phyloP scores from a whole-genome alignment of 2,888 invertebrate species.

The Drosophila niveifrons region DNA sequence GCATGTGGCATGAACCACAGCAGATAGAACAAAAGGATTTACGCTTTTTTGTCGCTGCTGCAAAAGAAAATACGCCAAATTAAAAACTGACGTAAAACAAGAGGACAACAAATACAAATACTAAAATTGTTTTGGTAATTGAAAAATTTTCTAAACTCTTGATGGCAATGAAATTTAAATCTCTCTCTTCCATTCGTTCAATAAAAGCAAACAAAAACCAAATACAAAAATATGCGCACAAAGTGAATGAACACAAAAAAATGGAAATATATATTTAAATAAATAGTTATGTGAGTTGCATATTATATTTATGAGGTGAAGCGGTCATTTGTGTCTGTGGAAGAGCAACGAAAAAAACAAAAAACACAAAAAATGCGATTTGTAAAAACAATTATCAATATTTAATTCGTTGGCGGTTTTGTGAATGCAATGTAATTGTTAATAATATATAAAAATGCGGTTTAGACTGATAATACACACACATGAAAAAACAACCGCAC shows the following conservation, averaged over 20 bases:
- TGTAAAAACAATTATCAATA: slow-evolving; percentile 77
- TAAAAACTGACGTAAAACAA: slow-evolving; percentile 46
- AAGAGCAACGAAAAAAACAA: not conserved
- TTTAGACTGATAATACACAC: slow-evolving; percentile 55
- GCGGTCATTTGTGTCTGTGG: slow-evolving; percentile 5
- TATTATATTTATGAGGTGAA: slow-evolving; percentile 41
- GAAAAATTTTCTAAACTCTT: slow-evolving; percentile 46
- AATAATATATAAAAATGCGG: slow-evolving; percentile 74
- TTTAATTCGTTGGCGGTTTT: slow-evolving; percentile 73
- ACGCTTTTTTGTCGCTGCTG: slow-evolving; percentile 40
- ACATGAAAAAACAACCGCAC: not conserved
- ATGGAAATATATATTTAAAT: slow-evolving; percentile 17
- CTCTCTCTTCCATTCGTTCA: slow-evolving; percentile 1
- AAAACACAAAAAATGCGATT: slow-evolving; percentile 52
- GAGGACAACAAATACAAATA: slow-evolving; percentile 41
- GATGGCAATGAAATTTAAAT: slow-evolving; percentile 29
- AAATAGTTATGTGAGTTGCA: not conserved
- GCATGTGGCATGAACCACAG: slow-evolving; percentile 44
- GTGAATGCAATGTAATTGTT: slow-evolving; percentile 57
- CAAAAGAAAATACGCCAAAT: slow-evolving; percentile 54
- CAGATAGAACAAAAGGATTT: slow-evolving; percentile 67
- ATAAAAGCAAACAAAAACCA: slow-evolving; percentile 30
- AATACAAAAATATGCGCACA: slow-evolving; percentile 30
- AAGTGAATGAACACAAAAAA: slow-evolving; percentile 56
- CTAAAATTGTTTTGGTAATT: slow-evolving; percentile 48